These are phyloP conservation scores for Hipparchia semele DNA, from an alignment of 2,888 invertebrate species.

Conservation along the genomic window DNA sequence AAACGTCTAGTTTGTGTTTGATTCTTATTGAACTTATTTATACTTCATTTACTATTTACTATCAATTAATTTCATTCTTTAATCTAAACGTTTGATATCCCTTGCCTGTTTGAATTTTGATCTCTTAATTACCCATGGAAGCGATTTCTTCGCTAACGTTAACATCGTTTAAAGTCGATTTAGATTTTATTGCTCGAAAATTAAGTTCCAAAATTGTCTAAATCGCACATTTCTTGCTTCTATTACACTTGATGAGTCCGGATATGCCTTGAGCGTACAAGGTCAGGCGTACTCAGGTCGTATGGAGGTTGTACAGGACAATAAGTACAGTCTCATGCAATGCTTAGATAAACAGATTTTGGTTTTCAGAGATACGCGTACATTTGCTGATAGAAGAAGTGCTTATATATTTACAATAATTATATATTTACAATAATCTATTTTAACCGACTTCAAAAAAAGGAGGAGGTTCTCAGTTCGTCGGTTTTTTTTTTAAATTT, in stretches of 20 bases:
- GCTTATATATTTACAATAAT: background rate
- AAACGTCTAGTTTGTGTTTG: background rate
- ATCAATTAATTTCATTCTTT: background rate
- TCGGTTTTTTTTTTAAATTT: no score
- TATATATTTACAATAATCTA: no score
- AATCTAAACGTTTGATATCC: constrained; percentile 11
- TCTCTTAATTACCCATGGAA: constrained; percentile 18
- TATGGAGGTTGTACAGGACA: constrained; percentile 65
- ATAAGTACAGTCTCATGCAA: constrained; percentile 66
- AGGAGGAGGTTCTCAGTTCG: no score
- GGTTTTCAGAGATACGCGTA: constrained; percentile 6
- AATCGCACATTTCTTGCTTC: constrained; percentile 32
- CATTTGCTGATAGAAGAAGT: background rate
- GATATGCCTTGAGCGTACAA: constrained; percentile 73
- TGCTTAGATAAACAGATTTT: constrained; percentile 57
- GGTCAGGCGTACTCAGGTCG: constrained; percentile 64
- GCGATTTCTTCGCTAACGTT: constrained; percentile 16
- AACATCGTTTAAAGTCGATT: background rate
- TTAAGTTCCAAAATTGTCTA: constrained; percentile 23
- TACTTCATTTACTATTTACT: no score
- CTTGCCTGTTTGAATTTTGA: constrained; percentile 17
- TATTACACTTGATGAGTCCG: constrained; percentile 60
- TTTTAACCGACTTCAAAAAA: no score
- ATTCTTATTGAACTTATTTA: background rate
- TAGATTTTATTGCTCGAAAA: constrained; percentile 10